Evolutionary conservation across 1,140 invertebrate species (phyloP).

Genomic region (Drosophila jambulina): DNA sequence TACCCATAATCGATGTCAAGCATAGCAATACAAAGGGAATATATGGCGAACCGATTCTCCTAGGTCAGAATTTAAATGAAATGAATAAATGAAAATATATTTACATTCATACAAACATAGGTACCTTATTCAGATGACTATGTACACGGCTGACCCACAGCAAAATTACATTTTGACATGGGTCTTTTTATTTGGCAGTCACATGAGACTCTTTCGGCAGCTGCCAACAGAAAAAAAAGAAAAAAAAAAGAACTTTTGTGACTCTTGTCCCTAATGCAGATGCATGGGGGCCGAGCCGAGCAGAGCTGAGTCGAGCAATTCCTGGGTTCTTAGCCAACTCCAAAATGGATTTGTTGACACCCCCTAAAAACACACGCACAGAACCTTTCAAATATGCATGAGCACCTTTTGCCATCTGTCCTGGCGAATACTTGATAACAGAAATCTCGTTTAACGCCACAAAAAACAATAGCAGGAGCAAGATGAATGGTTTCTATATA

Average conservation of each 20-base stretch:
- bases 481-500: slow-evolving; percentile 6
- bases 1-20: slow-evolving; percentile 8
- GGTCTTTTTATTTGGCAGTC: slow-evolving; percentile 63
- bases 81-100: slow-evolving; percentile 16
- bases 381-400: slow-evolving; percentile 75
- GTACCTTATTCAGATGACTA: slow-evolving; percentile 17
- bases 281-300: slow-evolving; percentile 22
- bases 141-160: slow-evolving; percentile 49
- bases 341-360: slow-evolving; percentile 69
- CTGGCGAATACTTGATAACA: slow-evolving; percentile 72
- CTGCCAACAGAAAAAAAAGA: slow-evolving; percentile 1
- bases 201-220: slow-evolving; percentile 53
- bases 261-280: slow-evolving; percentile 54
- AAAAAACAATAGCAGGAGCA: slow-evolving; percentile 43
- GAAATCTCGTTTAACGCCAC: slow-evolving; percentile 65
- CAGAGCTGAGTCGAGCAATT: slow-evolving; percentile 12
- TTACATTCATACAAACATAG: background rate
- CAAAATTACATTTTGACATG: slow-evolving; percentile 75
- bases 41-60: slow-evolving; percentile 14
- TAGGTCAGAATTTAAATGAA: slow-evolving; percentile 20
- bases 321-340: slow-evolving; percentile 43
- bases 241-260: slow-evolving; percentile 37
- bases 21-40: slow-evolving; percentile 42
- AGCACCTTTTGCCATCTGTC: slow-evolving; percentile 58
- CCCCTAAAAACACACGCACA: slow-evolving; percentile 14